phyloP scores from a whole-genome alignment of 2,888 invertebrate genomes.

The Ptychoptera contaminata region DNA sequence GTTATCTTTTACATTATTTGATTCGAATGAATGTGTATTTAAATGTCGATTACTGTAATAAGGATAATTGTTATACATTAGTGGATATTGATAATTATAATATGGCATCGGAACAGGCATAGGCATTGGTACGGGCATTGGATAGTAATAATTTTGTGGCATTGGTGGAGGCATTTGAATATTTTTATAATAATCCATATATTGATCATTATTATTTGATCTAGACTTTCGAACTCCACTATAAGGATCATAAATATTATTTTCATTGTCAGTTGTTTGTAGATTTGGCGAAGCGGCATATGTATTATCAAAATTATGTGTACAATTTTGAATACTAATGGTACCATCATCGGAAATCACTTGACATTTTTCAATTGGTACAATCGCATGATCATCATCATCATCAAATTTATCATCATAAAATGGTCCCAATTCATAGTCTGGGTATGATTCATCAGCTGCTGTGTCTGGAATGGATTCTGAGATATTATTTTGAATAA shows the following conservation, averaged over 20 bases:
- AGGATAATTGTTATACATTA: too few species aligned
- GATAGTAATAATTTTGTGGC: too few species aligned
- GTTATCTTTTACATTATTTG: too few species aligned
- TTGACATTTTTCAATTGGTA: slow-evolving; percentile 9
- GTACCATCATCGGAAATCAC: slow-evolving; percentile 10
- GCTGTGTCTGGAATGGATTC: slow-evolving; percentile 4
- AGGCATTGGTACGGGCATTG: too few species aligned
- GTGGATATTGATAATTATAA: too few species aligned
- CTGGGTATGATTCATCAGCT: background rate
- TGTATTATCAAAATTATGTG: slow-evolving; percentile 8
- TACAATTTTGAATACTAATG: slow-evolving; percentile 10
- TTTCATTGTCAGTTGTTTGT: slow-evolving; percentile 3
- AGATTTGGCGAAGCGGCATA: slow-evolving; percentile 8
- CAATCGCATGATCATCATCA: background rate
- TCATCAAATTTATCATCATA: background rate
- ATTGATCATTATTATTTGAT: too few species aligned
- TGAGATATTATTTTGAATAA: slow-evolving; percentile 7
- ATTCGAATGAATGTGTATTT: too few species aligned
- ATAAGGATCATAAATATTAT: background rate
- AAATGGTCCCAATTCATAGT: background rate
- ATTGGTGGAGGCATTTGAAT: too few species aligned
- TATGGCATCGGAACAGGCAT: too few species aligned
- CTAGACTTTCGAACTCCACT: too few species aligned
- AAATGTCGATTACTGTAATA: too few species aligned
- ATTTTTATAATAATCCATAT: too few species aligned